Evolutionary conservation across 2,113 vertebrate species (phyloP).

Genomic region (Madoqua kirkii): DNA sequence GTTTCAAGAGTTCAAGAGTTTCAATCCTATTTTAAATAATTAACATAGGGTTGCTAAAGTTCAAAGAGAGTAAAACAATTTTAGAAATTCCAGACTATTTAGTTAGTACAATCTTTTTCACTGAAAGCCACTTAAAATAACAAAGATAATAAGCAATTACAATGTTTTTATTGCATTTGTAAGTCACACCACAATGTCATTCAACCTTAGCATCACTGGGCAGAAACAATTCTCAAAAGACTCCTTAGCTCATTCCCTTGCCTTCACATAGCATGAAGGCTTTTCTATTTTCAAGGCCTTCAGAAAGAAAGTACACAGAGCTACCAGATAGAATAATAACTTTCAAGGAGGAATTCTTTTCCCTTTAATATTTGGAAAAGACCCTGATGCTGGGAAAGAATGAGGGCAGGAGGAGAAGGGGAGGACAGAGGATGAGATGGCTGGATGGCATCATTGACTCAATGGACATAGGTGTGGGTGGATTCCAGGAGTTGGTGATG

Average conservation of each 20-base stretch:
- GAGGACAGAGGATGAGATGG: neutral
- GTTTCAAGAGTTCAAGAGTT: neutral
- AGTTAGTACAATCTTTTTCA: neutral
- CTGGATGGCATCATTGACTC: no score
- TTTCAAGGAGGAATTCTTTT: neutral
- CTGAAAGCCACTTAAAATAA: neutral
- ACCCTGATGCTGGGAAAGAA: neutral
- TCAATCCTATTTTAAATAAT: neutral
- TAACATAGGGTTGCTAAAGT: neutral
- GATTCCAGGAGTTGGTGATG: no score
- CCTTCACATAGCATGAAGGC: neutral
- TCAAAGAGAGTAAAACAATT: neutral
- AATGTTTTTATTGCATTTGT: neutral
- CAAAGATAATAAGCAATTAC: neutral
- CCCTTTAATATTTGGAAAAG: neutral
- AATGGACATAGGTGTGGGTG: no score
- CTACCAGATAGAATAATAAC: neutral
- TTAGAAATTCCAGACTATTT: slow-evolving; percentile 11
- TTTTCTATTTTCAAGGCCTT: neutral
- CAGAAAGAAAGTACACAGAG: neutral
- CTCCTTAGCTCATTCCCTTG: neutral
- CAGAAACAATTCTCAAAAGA: neutral
- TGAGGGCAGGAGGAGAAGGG: neutral
- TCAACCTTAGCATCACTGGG: neutral
- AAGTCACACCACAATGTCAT: neutral